Evolutionary conservation across 2,888 invertebrate species (phyloP), one percentile per base, ranked within the genome.

Genomic region (Hecatera dysodea): DNA sequence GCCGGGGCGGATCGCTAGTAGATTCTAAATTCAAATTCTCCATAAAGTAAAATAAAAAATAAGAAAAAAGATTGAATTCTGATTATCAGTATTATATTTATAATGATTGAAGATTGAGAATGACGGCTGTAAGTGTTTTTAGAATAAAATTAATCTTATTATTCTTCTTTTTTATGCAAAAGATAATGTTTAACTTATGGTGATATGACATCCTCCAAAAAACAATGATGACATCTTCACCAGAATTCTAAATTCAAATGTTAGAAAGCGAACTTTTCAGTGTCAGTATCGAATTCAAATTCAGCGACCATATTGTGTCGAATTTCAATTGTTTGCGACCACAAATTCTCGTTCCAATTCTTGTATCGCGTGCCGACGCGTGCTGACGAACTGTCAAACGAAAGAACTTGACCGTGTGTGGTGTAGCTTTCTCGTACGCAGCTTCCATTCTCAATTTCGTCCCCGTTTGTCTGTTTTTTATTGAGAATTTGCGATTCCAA

Each of bases 381-480:
- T 77, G 78, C 82, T 84, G 86, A 87, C 87, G 85, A 91, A 91
- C 90, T 91, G 87, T 88, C 89, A 87, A 90, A 87, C 86, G 88
- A 90, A 89, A 87, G 86, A 85, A 78, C 77, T 75, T 75, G 80
- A 78, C 72, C 79, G 83, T 83, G 74, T 78, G 75, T 56, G 11
- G 56, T 78, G 73, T n/a, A n/a, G 84, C 90, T 93, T 93, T 93
- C 93, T 88, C 91, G 90, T 80, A 91, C 91, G 89, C 90, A 91
- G 90, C 90, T 89, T 89, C 91, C 90, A 92, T 92, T 91, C 86
- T 88, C 82, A 89, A 90, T 86, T 78, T 81, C 64, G 85, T 64
- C 81, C 85, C 62, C 76, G 78, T 85, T 84, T 71, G 53, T 29
- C 67, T 60, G 48, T 56, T 71, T 66, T 44, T 67, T 72, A 67